A percentile compares a stretch with the other conserved stretches of the same genome.
These are phyloP conservation scores for Drosophila prolongata DNA, from an alignment of 2,888 invertebrate species.

Conservation along the genomic window DNA sequence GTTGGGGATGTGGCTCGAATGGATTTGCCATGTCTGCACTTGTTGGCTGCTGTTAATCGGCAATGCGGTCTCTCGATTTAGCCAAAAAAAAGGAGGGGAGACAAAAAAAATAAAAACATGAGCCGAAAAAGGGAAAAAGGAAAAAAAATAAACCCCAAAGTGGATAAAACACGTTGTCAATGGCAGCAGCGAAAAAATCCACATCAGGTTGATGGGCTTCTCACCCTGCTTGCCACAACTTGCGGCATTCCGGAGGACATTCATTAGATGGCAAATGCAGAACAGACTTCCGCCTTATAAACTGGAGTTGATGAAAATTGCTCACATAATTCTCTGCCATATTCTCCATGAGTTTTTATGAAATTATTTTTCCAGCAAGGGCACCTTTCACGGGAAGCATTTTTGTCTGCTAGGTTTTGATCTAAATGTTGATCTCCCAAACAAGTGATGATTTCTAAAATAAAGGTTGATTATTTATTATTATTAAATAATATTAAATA, in stretches of 20 bases:
- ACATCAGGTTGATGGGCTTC: conserved; percentile 10
- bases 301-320: conserved; percentile 50
- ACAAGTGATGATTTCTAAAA: too few species aligned
- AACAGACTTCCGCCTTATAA: conserved; percentile 26
- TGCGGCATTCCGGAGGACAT: conserved; percentile 58
- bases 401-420: background rate
- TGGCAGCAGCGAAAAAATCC: conserved; percentile 20
- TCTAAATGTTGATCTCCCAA: background rate
- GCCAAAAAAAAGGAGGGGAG: background rate
- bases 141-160: background rate
- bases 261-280: conserved; percentile 49
- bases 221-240: background rate
- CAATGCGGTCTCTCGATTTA: conserved; percentile 31
- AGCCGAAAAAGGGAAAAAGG: background rate
- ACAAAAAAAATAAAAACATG: background rate
- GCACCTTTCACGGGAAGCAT: background rate
- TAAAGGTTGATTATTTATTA: too few species aligned
- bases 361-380: conserved; percentile 11
- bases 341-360: conserved; percentile 45
- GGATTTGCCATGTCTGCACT: conserved; percentile 44
- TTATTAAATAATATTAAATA: too few species aligned
- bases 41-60: conserved; percentile 35
- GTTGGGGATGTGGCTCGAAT: conserved; percentile 13
- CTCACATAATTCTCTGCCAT: conserved; percentile 56
- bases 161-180: conserved; percentile 22